Evolutionary conservation across 1,140 invertebrate genomes (phyloP).

Genomic region (Lycorma delicatula): DNA sequence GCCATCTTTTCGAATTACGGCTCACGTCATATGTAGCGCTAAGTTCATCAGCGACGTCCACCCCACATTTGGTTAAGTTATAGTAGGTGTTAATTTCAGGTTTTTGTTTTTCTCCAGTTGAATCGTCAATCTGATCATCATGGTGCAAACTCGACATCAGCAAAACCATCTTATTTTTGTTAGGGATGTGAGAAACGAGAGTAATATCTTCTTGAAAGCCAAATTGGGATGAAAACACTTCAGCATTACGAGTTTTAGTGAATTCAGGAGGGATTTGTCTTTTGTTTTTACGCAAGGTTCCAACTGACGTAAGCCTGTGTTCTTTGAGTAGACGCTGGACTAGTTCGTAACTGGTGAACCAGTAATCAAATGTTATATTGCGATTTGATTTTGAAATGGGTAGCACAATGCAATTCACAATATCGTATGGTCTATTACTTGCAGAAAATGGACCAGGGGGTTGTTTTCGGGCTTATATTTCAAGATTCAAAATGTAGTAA

Average conservation of each 20-base stretch:
- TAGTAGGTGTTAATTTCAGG: conserved; percentile 36
- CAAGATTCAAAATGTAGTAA: conserved; percentile 29
- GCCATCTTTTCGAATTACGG: conserved; percentile 29
- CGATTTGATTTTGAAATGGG: conserved; percentile 32
- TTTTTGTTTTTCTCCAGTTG: conserved; percentile 27
- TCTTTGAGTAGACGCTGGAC: background rate
- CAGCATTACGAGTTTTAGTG: conserved; percentile 8
- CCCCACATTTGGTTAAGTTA: conserved; percentile 36
- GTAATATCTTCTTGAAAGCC: conserved; percentile 20
- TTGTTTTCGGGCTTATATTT: conserved; percentile 28
- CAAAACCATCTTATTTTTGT: conserved; percentile 28
- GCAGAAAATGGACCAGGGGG: conserved; percentile 9
- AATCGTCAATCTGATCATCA: conserved; percentile 21
- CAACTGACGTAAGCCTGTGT: conserved; percentile 14
- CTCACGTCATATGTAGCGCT: conserved; percentile 21
- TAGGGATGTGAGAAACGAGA: conserved; percentile 29
- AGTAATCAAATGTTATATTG: conserved; percentile 38
- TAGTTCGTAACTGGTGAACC: conserved; percentile 20
- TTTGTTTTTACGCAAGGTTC: conserved; percentile 32
- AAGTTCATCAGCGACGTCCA: conserved; percentile 36
- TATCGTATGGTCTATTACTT: conserved; percentile 22
- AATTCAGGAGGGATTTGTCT: conserved; percentile 28
- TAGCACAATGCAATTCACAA: conserved; percentile 33
- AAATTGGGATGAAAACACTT: conserved; percentile 15
- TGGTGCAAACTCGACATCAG: conserved; percentile 27